Evolutionary conservation across 2,888 invertebrate species (phyloP).

Genomic region (Conomelus anceps): DNA sequence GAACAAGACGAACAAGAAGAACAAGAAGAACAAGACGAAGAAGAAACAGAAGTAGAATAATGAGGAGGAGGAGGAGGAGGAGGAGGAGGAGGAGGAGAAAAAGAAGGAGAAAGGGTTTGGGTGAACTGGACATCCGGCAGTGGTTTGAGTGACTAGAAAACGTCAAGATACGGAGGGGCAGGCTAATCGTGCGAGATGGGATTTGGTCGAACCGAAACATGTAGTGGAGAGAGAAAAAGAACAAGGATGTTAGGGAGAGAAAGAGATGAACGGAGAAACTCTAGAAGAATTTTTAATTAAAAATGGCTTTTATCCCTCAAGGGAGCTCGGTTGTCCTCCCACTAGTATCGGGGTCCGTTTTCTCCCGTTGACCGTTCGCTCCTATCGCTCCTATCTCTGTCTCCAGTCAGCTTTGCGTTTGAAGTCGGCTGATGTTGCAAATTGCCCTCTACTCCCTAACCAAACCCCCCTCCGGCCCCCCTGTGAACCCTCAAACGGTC

Average conservation of each 20-base stretch:
- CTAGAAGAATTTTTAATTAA: background rate
- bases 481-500: background rate
- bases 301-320: background rate
- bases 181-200: background rate
- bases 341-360: too few species aligned
- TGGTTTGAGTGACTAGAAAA: background rate
- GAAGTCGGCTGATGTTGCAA: background rate
- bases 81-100: background rate
- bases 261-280: background rate
- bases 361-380: too few species aligned
- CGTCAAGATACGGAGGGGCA: background rate
- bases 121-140: background rate
- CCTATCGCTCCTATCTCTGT: too few species aligned
- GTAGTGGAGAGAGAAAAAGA: background rate
- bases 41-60: background rate
- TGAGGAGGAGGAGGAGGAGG: background rate
- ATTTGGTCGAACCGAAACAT: background rate
- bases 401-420: background rate
- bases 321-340: background rate
- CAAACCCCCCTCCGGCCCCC: background rate
- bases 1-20: background rate
- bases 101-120: background rate
- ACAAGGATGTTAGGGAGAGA: background rate
- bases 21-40: background rate
- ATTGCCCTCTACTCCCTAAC: background rate